A percentile compares a stretch with the other conserved stretches of the same genome.
Evolutionary conservation across 2,113 vertebrate species (phyloP).

Genomic region (Callipepla squamata): DNA sequence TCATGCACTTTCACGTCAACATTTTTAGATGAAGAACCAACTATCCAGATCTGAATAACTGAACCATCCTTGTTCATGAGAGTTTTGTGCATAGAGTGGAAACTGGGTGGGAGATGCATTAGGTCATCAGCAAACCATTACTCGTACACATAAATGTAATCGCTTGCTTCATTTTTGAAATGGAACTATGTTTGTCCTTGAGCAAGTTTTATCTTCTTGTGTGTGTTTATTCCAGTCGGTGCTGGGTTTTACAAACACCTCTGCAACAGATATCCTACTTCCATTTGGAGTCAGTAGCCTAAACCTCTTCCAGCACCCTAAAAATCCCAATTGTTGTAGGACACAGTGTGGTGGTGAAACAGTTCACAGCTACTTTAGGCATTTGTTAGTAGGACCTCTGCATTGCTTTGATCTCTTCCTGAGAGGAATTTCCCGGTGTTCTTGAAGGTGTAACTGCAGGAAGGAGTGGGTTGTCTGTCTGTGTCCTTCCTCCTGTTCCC

Average conservation of each 20-base stretch:
- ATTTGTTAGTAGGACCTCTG: constrained; percentile 29
- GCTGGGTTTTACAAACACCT: constrained; percentile 9
- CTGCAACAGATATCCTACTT: constrained; percentile 40
- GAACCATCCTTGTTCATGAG: not conserved
- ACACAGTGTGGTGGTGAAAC: not conserved
- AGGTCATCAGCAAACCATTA: not conserved
- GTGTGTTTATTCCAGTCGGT: not conserved
- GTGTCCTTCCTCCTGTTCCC: not conserved
- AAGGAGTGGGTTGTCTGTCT: not conserved
- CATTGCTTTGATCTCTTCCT: constrained; percentile 10
- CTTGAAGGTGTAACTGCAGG: not conserved
- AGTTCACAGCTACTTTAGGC: not conserved
- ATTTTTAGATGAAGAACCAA: not conserved
- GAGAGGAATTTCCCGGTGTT: not conserved
- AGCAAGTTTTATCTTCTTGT: not conserved
- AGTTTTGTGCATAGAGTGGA: not conserved
- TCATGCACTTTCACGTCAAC: not conserved
- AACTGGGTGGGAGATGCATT: not conserved
- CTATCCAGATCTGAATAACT: not conserved
- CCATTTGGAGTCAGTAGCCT: constrained; percentile 25
- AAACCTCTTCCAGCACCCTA: not conserved
- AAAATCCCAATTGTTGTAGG: constrained; percentile 32
- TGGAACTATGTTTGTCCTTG: fast-evolving
- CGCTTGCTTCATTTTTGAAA: not conserved
- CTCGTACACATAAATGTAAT: not conserved